A percentile compares a stretch with the other conserved stretches of the same genome.
phyloP scores from a whole-genome alignment of 2,797 vertebrate genomes.

The Caiman crocodilus region DNA sequence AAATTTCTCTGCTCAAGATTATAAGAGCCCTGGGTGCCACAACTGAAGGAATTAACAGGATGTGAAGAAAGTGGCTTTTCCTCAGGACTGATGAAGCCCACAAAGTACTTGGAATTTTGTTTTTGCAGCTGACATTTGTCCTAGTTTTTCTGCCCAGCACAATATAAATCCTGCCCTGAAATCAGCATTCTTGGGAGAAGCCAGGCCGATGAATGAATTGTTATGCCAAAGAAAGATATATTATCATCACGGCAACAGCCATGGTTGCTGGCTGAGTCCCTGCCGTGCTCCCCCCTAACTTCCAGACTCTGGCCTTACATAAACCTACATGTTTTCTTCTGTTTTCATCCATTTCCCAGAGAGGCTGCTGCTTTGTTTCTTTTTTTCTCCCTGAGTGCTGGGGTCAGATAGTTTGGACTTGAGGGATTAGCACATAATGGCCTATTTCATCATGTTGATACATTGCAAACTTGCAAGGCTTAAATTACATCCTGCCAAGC shows the following conservation, averaged over 20 bases:
- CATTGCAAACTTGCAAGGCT: background rate
- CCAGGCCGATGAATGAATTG: background rate
- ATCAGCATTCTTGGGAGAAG: background rate
- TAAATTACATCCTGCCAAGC: background rate
- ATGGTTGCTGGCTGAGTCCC: background rate
- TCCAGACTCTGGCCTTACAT: background rate
- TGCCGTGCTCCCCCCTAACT: fast-evolving
- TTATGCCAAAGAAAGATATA: background rate
- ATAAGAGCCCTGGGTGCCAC: background rate
- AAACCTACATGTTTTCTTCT: background rate
- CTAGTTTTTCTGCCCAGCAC: background rate
- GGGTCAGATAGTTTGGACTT: background rate
- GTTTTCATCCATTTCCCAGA: background rate
- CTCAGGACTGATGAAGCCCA: fast-evolving
- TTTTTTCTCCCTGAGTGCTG: background rate
- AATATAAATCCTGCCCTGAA: background rate
- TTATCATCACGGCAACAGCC: background rate
- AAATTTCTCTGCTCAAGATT: background rate
- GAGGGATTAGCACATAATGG: background rate
- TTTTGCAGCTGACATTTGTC: background rate
- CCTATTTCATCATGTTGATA: background rate
- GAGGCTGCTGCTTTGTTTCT: background rate
- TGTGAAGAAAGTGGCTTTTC: background rate
- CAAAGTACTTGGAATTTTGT: background rate
- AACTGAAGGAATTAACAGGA: background rate